These are phyloP conservation scores for Sialis lutaria DNA, from an alignment of 2,888 invertebrate species.

Conservation along the genomic window DNA sequence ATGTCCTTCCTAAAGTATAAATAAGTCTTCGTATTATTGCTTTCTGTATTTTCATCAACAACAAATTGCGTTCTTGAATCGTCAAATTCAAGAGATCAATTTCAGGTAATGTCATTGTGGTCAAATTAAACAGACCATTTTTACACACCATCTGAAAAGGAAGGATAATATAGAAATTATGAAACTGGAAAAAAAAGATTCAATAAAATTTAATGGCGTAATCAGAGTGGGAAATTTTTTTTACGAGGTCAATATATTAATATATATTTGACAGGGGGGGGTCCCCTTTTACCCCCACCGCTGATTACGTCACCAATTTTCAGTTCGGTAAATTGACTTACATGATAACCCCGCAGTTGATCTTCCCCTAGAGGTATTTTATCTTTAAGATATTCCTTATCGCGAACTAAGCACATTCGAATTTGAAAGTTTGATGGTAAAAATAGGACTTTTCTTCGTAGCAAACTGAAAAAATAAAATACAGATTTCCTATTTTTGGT, in stretches of 20 bases:
- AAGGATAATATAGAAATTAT: conserved; percentile 5
- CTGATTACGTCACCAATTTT: too few relatives aligned
- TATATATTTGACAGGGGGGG: too few relatives aligned
- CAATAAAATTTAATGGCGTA: not conserved
- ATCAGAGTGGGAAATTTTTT: too few relatives aligned
- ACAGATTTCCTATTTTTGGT: not conserved
- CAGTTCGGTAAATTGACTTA: conserved; percentile 13
- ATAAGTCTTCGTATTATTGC: conserved; percentile 3
- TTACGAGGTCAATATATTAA: not conserved
- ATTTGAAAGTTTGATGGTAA: conserved; percentile 5
- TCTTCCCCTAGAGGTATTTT: conserved; percentile 6
- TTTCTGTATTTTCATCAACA: conserved; percentile 2
- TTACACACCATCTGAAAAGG: conserved; percentile 8
- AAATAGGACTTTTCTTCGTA: conserved; percentile 7
- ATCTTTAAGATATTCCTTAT: conserved; percentile 2
- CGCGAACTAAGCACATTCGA: conserved; percentile 5
- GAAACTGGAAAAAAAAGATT: not conserved
- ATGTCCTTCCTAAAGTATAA: conserved; percentile 5
- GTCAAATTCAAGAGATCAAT: conserved; percentile 5
- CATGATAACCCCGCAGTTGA: conserved; percentile 17
- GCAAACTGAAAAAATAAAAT: conserved; percentile 6
- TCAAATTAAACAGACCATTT: conserved; percentile 8
- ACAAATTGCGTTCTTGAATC: not conserved
- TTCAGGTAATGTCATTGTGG: conserved; percentile 3
- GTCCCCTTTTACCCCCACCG: too few relatives aligned